Evolutionary conservation across 2,888 invertebrate genomes (phyloP).

Genomic region (Stenodera caucasica): DNA sequence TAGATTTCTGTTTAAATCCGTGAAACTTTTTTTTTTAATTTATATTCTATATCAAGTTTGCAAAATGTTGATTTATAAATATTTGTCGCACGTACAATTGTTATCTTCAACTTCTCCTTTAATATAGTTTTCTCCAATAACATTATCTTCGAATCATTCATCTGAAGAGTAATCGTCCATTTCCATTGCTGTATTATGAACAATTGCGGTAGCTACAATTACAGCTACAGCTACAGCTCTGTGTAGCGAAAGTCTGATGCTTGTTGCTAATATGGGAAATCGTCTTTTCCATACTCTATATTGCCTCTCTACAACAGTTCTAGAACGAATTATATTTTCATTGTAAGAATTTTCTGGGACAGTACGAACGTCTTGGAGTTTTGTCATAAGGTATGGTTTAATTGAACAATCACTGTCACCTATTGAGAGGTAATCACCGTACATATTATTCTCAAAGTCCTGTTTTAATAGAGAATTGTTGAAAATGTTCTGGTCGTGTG

Average conservation of each 20-base stretch:
- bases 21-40: too few relatives aligned
- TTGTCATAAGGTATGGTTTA: constrained; percentile 15
- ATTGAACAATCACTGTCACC: constrained; percentile 6
- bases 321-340: constrained; percentile 13
- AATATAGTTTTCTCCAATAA: too few relatives aligned
- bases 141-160: constrained; percentile 1
- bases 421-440: neutral
- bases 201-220: constrained; percentile 9
- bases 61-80: too few relatives aligned
- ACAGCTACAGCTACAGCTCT: neutral
- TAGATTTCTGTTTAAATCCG: too few relatives aligned
- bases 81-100: too few relatives aligned
- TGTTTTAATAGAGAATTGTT: constrained; percentile 32
- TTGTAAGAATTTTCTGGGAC: constrained; percentile 14
- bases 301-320: constrained; percentile 17
- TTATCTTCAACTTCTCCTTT: too few relatives aligned
- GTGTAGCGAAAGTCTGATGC: constrained; percentile 2
- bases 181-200: constrained; percentile 8
- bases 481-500: constrained; percentile 44
- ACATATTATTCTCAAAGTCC: neutral
- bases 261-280: constrained; percentile 9
- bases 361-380: constrained; percentile 12
- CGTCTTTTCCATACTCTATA: constrained; percentile 39
- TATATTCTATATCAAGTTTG: too few relatives aligned
- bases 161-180: neutral